A percentile compares a stretch with the other conserved stretches of the same genome.
Evolutionary conservation across 2,113 vertebrate species (phyloP).

Genomic region (Ardeotis arabs): DNA sequence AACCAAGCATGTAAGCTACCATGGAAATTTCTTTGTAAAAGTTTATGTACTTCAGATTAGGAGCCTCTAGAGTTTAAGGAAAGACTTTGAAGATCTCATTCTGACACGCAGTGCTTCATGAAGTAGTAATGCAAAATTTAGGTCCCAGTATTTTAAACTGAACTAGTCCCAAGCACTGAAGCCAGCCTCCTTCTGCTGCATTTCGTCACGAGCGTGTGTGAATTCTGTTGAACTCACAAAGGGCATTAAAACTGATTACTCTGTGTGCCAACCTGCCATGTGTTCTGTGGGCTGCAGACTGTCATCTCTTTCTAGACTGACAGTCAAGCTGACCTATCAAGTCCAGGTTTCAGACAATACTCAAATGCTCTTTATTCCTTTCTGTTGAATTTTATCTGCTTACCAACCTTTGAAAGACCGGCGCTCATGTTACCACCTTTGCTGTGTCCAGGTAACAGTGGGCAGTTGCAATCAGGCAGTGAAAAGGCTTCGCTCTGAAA

Average conservation of each 20-base stretch:
- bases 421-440: neutral
- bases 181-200: neutral
- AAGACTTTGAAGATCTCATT: neutral
- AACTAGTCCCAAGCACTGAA: neutral
- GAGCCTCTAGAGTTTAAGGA: neutral
- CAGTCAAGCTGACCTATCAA: neutral
- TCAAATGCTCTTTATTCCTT: neutral
- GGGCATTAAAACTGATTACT: neutral
- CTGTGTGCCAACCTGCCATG: neutral
- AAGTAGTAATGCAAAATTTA: neutral
- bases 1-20: neutral
- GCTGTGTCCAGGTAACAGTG: neutral
- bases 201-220: accelerated
- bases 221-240: neutral
- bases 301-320: neutral
- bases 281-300: neutral
- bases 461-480: neutral
- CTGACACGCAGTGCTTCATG: neutral
- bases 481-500: neutral
- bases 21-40: neutral
- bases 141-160: neutral
- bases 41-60: neutral
- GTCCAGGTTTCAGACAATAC: neutral
- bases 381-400: neutral
- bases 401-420: neutral